These are phyloP conservation scores for Artibeus jamaicensis DNA, from an alignment of 2,797 vertebrate genomes.

Conservation along the genomic window DNA sequence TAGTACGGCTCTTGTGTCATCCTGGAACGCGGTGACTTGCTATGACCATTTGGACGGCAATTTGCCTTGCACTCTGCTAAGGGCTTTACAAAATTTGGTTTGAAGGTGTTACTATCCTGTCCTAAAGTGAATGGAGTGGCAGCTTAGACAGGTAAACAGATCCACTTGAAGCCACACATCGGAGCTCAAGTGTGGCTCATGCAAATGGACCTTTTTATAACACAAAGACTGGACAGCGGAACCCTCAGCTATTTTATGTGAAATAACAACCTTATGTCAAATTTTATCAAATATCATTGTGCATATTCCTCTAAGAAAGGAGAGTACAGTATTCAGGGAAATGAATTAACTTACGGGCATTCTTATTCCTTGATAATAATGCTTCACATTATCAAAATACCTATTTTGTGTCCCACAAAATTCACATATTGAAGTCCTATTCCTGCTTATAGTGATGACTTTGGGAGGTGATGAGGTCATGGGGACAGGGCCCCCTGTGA, in stretches of 20 bases:
- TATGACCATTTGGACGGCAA: not conserved
- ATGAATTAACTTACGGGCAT: not conserved
- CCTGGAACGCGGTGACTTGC: too few relatives aligned
- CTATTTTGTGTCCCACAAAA: too few relatives aligned
- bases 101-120: not conserved
- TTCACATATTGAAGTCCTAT: not conserved
- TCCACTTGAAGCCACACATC: not conserved
- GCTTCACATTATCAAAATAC: not conserved
- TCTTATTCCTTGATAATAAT: not conserved
- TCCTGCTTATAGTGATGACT: accelerated
- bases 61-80: not conserved
- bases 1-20: not conserved
- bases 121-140: too few relatives aligned
- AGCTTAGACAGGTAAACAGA: not conserved
- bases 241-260: not conserved
- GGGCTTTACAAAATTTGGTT: not conserved
- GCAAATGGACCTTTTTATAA: not conserved
- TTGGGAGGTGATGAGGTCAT: not conserved
- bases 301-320: not conserved
- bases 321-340: not conserved
- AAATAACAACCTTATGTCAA: not conserved
- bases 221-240: not conserved
- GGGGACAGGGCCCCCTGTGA: accelerated
- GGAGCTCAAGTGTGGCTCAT: not conserved
- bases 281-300: not conserved